These are phyloP conservation scores for Notothenia coriiceps DNA, from an alignment of 2,113 vertebrate genomes.

Conservation along the genomic window DNA sequence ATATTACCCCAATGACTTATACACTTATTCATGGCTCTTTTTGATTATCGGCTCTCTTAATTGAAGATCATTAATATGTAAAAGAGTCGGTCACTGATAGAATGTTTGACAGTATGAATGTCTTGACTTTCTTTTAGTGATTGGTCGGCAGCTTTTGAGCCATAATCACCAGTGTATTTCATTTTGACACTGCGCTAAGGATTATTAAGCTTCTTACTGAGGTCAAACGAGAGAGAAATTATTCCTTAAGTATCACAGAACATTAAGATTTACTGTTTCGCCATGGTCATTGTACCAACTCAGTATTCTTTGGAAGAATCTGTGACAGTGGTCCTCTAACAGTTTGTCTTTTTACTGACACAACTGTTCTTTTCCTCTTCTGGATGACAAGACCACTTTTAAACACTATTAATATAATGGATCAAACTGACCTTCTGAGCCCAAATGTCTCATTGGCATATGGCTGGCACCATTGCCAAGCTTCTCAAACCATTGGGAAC, in stretches of 20 bases:
- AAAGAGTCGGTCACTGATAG: slow-evolving; percentile 14
- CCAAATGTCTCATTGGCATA: slow-evolving; percentile 43
- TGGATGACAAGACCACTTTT: slow-evolving; percentile 9
- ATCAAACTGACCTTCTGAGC: slow-evolving; percentile 29
- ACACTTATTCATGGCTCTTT: slow-evolving; percentile 2
- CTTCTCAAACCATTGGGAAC: slow-evolving; percentile 43
- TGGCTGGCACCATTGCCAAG: slow-evolving; percentile 20
- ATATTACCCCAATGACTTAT: neutral
- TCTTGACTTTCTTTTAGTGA: slow-evolving; percentile 26
- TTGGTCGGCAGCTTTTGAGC: slow-evolving; percentile 35
- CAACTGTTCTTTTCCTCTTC: slow-evolving; percentile 5
- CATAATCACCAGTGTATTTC: slow-evolving; percentile 52
- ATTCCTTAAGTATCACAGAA: slow-evolving; percentile 45
- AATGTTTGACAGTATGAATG: slow-evolving; percentile 15
- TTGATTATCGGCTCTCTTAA: slow-evolving; percentile 26
- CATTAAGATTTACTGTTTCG: slow-evolving; percentile 43
- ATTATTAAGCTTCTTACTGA: slow-evolving; percentile 48
- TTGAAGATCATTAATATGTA: slow-evolving; percentile 12
- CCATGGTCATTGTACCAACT: neutral
- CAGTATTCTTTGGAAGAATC: slow-evolving; percentile 17
- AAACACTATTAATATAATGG: slow-evolving; percentile 27
- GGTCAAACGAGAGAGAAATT: slow-evolving; percentile 48
- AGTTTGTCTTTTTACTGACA: slow-evolving; percentile 28
- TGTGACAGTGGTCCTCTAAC: slow-evolving; percentile 5
- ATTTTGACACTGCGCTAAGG: slow-evolving; percentile 47